Evolutionary conservation across 2,888 invertebrate genomes (phyloP).

Genomic region (Hirtodrosophila duncani): DNA sequence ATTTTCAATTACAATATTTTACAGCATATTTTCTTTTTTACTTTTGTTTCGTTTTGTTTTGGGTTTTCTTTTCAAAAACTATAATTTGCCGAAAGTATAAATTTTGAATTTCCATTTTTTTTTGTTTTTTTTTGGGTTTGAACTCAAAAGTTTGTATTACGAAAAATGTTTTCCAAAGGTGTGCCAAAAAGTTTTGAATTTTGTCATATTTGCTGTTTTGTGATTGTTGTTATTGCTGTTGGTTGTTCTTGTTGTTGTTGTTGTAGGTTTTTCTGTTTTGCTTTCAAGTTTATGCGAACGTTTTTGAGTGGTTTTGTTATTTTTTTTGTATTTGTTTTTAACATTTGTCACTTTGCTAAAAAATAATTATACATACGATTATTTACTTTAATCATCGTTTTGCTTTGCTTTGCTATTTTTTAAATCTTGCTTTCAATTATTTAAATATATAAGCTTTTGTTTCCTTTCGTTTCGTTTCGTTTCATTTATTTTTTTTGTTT

Average conservation of each 20-base stretch:
- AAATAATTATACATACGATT: slow-evolving; percentile 37
- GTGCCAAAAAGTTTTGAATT: slow-evolving; percentile 72
- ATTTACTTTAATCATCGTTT: slow-evolving; percentile 23
- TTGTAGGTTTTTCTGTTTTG: slow-evolving; percentile 29
- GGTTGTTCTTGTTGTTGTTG: slow-evolving; percentile 33
- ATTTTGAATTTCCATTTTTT: slow-evolving; percentile 71
- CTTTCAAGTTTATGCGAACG: slow-evolving; percentile 75
- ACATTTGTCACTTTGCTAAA: slow-evolving; percentile 42
- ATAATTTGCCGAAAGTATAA: slow-evolving; percentile 71
- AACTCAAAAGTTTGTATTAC: slow-evolving; percentile 14
- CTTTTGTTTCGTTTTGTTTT: slow-evolving; percentile 3
- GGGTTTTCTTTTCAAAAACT: slow-evolving; percentile 33
- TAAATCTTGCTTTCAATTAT: slow-evolving; percentile 42
- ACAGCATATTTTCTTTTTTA: slow-evolving; percentile 47
- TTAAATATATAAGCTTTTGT: slow-evolving; percentile 59
- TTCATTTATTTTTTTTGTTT: slow-evolving; percentile 42
- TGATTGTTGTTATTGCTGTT: slow-evolving; percentile 35
- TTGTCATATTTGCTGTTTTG: slow-evolving; percentile 11
- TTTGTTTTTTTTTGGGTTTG: slow-evolving; percentile 16
- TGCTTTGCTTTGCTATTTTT: slow-evolving; percentile 43
- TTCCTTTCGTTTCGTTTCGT: slow-evolving; percentile 22
- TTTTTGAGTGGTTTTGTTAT: slow-evolving; percentile 77
- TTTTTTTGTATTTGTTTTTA: slow-evolving; percentile 23
- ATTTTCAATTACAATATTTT: slow-evolving; percentile 33
- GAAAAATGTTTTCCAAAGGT: slow-evolving; percentile 77